Conservation (phyloP, 2,888 invertebrate species). For the Drosophila greeni region DNA sequence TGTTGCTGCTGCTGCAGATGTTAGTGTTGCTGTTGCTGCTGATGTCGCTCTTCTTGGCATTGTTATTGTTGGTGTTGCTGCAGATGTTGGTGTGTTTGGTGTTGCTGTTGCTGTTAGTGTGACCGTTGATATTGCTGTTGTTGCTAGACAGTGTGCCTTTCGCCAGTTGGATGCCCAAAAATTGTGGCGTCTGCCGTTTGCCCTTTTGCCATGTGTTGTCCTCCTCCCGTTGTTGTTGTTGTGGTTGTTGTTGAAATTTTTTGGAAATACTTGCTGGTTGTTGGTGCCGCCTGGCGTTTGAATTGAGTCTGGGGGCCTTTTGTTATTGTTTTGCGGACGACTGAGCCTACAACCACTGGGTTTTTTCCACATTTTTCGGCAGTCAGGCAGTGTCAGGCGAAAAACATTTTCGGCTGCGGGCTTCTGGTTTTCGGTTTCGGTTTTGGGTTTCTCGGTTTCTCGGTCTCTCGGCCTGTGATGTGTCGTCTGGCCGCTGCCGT, state of each 20-base stretch:
- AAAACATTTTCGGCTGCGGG: conserved; percentile 56
- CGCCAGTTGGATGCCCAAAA: conserved; percentile 47
- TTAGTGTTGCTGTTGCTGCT: not conserved
- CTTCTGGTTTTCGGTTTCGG: conserved; percentile 48
- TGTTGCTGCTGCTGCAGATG: not conserved
- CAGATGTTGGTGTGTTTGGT: conserved; percentile 10
- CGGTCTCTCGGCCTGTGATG: conserved; percentile 53
- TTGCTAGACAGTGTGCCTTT: conserved; percentile 35
- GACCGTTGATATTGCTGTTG: conserved; percentile 29
- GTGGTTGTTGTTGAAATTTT: conserved; percentile 31
- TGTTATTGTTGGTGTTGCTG: conserved; percentile 2
- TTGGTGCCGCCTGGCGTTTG: conserved; percentile 31
- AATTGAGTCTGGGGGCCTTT: conserved; percentile 44
- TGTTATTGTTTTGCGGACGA: conserved; percentile 39
- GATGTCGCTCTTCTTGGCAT: conserved; percentile 15
- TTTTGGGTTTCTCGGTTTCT: conserved; percentile 39
- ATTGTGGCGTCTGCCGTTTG: conserved; percentile 45
- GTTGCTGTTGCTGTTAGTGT: conserved; percentile 18
- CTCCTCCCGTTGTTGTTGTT: not conserved
- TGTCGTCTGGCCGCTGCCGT: conserved; percentile 49
- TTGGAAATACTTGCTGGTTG: conserved; percentile 31
- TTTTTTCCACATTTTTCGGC: conserved; percentile 53
- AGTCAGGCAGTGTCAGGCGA: conserved; percentile 43
- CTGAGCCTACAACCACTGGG: conserved; percentile 4
- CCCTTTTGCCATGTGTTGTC: conserved; percentile 34